phyloP scores from a whole-genome alignment of 2,888 invertebrate genomes.

The Chalcosyrphus nemorum region DNA sequence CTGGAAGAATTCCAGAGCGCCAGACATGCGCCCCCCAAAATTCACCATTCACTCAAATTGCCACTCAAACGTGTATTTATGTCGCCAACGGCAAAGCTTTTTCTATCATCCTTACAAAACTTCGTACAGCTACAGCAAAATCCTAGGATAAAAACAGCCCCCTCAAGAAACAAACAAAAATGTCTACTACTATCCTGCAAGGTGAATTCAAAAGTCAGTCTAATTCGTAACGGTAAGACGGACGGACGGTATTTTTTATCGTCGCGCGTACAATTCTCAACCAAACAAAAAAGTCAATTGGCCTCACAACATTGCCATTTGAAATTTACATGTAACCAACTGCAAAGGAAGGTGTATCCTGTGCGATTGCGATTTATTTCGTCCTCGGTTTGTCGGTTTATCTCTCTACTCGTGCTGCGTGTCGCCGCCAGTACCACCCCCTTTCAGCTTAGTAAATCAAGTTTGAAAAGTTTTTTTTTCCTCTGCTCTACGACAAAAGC shows the following conservation, averaged over 20 bases:
- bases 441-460: constrained; percentile 29
- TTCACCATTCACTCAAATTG: constrained; percentile 59
- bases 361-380: constrained; percentile 28
- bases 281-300: constrained; percentile 15
- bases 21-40: constrained; percentile 36
- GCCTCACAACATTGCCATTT: constrained; percentile 7
- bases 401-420: constrained; percentile 20
- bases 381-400: constrained; percentile 10
- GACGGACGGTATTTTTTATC: constrained; percentile 67
- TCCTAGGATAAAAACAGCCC: constrained; percentile 48
- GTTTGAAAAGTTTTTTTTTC: constrained; percentile 33
- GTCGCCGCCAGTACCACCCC: constrained; percentile 2
- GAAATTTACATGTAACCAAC: constrained; percentile 26
- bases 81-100: constrained; percentile 34
- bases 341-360: constrained; percentile 13
- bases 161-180: constrained; percentile 61
- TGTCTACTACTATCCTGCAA: constrained; percentile 74
- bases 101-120: constrained; percentile 30
- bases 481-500: constrained; percentile 1
- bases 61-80: constrained; percentile 33
- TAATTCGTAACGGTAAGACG: constrained; percentile 75
- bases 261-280: constrained; percentile 50
- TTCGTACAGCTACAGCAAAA: constrained; percentile 43
- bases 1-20: background rate
- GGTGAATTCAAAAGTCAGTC: constrained; percentile 77